phyloP scores from a whole-genome alignment of 2,113 vertebrate species.

The Aythya baeri region DNA sequence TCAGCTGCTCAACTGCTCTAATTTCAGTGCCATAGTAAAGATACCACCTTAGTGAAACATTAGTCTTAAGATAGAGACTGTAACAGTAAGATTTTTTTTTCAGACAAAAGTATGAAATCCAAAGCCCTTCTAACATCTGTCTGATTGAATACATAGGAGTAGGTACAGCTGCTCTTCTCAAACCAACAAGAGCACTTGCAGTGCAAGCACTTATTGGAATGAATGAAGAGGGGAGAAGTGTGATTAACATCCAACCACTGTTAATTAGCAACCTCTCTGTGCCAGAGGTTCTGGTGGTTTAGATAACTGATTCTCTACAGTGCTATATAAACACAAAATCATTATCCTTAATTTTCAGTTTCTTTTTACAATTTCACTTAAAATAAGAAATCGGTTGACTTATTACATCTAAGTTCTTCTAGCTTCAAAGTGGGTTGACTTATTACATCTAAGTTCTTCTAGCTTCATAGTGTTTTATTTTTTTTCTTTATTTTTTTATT shows the following conservation, averaged over 20 bases:
- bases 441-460: neutral
- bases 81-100: neutral
- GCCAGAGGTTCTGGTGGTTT: neutral
- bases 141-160: neutral
- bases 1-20: neutral
- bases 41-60: neutral
- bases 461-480: neutral
- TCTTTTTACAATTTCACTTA: neutral
- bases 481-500: too few relatives aligned
- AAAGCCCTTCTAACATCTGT: neutral
- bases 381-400: neutral
- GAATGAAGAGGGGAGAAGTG: constrained; percentile 26
- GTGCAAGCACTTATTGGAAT: neutral
- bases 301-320: constrained; percentile 23
- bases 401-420: neutral
- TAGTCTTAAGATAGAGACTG: neutral
- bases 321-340: constrained; percentile 16
- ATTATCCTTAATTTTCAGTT: constrained; percentile 23
- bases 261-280: constrained; percentile 40
- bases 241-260: constrained; percentile 50
- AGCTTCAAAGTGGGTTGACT: neutral
- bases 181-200: neutral
- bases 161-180: constrained; percentile 1
- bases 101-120: neutral
- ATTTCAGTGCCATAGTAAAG: neutral